Conservation (phyloP, 2,113 vertebrate species). For the Bujurquina vittata region DNA sequence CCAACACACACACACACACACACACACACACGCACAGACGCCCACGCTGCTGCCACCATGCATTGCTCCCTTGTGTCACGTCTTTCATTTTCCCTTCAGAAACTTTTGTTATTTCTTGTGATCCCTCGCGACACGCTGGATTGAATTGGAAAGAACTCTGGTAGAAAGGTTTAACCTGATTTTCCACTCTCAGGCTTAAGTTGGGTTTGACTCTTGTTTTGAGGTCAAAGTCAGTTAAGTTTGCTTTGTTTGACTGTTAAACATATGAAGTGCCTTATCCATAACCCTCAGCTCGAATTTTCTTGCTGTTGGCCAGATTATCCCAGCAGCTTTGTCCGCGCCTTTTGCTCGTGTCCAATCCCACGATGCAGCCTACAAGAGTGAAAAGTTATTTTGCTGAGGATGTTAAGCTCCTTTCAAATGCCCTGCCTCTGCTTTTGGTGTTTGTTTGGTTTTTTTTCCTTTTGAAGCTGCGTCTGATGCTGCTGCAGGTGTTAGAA, state of each 20-base stretch:
- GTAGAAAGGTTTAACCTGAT: constrained; percentile 42
- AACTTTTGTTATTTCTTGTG: constrained; percentile 60
- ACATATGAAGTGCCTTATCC: constrained; percentile 7
- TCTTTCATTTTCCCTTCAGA: constrained; percentile 60
- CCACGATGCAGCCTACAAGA: constrained; percentile 28
- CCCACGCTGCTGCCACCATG: constrained; percentile 23
- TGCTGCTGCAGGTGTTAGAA: constrained; percentile 60
- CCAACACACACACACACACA: constrained; percentile 16
- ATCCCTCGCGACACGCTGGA: constrained; percentile 45
- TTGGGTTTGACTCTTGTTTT: constrained; percentile 42
- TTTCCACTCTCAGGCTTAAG: constrained; percentile 40
- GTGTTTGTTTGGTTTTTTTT: not conserved
- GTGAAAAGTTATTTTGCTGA: constrained; percentile 37
- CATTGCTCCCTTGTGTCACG: constrained; percentile 40
- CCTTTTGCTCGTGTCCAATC: constrained; percentile 33
- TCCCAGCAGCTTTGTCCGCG: constrained; percentile 11
- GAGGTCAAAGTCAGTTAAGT: constrained; percentile 55
- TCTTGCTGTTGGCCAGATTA: constrained; percentile 29
- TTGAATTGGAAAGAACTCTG: constrained; percentile 42
- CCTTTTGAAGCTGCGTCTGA: constrained; percentile 34
- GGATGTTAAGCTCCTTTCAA: constrained; percentile 43
- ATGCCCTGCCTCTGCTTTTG: constrained; percentile 11
- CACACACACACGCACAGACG: constrained; percentile 24
- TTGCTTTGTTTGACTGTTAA: constrained; percentile 2
- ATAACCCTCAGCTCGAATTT: constrained; percentile 12